Percentiles rank a stretch among this genome's conserved stretches.
These are phyloP conservation scores for Cosmia trapezina DNA, from an alignment of 2,888 invertebrate species.

Conservation along the genomic window DNA sequence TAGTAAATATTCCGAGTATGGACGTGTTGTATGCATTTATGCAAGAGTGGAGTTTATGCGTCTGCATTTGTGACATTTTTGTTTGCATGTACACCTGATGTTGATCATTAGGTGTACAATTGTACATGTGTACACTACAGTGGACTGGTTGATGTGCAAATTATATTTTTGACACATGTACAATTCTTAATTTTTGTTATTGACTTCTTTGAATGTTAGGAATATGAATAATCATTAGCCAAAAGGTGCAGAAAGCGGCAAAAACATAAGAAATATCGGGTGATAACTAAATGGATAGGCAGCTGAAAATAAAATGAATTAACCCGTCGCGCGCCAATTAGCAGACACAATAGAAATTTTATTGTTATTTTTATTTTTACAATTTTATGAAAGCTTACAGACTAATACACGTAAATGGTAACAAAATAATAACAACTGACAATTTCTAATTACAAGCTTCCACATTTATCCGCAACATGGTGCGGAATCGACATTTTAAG, in stretches of 20 bases:
- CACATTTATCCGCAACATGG: no score
- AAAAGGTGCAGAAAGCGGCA: background rate
- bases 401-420: no score
- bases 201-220: no score
- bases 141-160: background rate
- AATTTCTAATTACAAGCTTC: no score
- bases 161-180: background rate
- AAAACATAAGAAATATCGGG: no score
- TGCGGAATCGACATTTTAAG: no score
- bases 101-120: background rate
- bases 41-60: constrained; percentile 3
- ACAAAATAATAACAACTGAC: no score
- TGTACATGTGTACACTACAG: background rate
- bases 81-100: constrained; percentile 2
- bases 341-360: no score
- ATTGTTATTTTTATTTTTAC: no score
- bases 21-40: constrained; percentile 32
- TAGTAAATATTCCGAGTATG: constrained; percentile 64
- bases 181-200: background rate
- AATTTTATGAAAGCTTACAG: no score
- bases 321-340: no score
- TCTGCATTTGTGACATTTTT: constrained; percentile 9
- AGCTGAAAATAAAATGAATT: background rate
- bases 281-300: no score
- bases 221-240: background rate